Conservation (phyloP, 1,140 invertebrate species). For the Neomicropteryx cornuta region DNA sequence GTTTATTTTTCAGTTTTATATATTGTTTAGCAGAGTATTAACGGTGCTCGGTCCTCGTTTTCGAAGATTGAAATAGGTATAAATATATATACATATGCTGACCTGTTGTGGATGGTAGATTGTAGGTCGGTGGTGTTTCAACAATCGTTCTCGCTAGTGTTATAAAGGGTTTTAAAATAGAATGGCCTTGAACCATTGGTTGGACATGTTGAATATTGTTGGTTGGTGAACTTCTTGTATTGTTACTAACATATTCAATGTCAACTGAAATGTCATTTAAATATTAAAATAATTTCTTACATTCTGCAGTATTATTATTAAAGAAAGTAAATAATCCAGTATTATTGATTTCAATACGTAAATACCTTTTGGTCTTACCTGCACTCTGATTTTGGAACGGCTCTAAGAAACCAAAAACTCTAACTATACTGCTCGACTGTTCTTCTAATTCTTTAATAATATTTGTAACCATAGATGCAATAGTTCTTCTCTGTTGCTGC, state of each 20-base stretch:
- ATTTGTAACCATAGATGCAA: too few relatives aligned
- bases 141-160: constrained; percentile 11
- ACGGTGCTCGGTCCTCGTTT: too few relatives aligned
- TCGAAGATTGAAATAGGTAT: too few relatives aligned
- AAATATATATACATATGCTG: too few relatives aligned
- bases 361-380: too few relatives aligned
- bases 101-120: too few relatives aligned
- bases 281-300: constrained; percentile 1
- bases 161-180: constrained; percentile 13
- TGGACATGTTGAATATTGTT: constrained; percentile 13
- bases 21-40: too few relatives aligned
- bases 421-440: too few relatives aligned
- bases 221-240: not conserved
- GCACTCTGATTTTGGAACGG: not conserved
- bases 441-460: too few relatives aligned
- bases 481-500: too few relatives aligned
- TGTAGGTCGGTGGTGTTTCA: too few relatives aligned
- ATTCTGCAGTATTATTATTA: not conserved
- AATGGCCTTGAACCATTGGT: constrained; percentile 14
- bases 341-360: constrained; percentile 1
- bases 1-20: too few relatives aligned
- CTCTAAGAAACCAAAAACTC: not conserved
- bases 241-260: not conserved
- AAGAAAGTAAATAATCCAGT: not conserved
- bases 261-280: not conserved